phyloP scores from a whole-genome alignment of 2,888 invertebrate genomes.

The Folsomia candida region DNA sequence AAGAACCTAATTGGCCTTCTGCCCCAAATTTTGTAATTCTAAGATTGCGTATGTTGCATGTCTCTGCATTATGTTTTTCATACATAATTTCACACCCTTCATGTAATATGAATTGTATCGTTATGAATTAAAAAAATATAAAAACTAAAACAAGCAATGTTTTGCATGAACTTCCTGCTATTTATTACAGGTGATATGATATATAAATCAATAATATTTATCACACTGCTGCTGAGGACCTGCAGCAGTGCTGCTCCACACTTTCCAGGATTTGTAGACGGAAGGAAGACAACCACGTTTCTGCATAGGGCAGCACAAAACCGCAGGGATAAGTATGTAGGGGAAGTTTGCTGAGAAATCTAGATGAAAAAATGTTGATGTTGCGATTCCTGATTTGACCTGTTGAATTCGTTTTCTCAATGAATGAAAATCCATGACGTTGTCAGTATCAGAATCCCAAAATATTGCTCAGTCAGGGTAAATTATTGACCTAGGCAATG shows the following conservation, averaged over 20 bases:
- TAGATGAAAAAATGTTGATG: slow-evolving; percentile 44
- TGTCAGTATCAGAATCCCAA: slow-evolving; percentile 1
- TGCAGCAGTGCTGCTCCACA: no score
- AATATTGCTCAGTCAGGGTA: neutral
- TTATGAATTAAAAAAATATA: no score
- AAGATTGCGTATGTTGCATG: no score
- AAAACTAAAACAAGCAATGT: no score
- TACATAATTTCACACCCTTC: no score
- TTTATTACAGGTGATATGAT: no score
- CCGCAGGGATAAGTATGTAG: slow-evolving; percentile 40
- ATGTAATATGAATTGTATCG: no score
- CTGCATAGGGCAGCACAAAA: slow-evolving; percentile 42
- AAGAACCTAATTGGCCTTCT: neutral
- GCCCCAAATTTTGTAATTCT: neutral
- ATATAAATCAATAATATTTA: no score
- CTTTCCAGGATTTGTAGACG: no score
- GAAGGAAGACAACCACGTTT: slow-evolving; percentile 16
- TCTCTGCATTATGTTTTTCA: no score
- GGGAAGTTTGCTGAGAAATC: slow-evolving; percentile 40
- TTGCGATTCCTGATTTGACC: slow-evolving; percentile 49
- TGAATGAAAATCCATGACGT: slow-evolving; percentile 29
- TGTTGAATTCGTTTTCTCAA: slow-evolving; percentile 41
- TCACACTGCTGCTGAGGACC: no score
- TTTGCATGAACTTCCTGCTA: no score
- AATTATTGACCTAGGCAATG: neutral